Base-by-base conservation (phyloP, 2,797 vertebrate species). In the Dicrostonyx torquatus region DNA sequence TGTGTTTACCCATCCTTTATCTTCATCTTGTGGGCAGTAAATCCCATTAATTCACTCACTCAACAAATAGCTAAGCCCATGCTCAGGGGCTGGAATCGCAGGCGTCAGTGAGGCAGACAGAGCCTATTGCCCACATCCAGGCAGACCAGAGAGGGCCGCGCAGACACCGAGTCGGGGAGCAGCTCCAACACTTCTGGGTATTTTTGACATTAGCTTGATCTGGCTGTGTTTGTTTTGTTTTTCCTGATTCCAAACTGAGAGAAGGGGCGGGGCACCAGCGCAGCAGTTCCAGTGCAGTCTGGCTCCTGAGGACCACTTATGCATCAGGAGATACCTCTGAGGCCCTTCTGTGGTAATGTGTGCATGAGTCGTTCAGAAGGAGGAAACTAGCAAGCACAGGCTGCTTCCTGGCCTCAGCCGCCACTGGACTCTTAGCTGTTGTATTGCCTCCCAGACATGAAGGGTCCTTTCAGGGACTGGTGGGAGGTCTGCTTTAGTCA, bases 181-280 rank as follows among this genome's bases (percentile, higher is more conserved):
- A 86, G 37, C 24, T 70, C 13, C 24, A 55, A 50, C 18, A 48
- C 34, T 78, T 34, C 60, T 75, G 68, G 43, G 64, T 64, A 4
- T 91, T 88, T 66, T 84, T 87, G 60, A 24, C 40, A 37, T 34
- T n/a, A 70, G 55, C 34, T 90, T 92, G 6, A 72, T 55, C 13
- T 45, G 55, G 20, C 45, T 76, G 29, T 48, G 5, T 87, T 94
- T 97, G n/a, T 78, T 91, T 92, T 75, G 17, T 15, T 87, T 37
- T 48, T 37, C 50, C 78, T 95, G 58, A 92, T 89, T 95, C 55
- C 79, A 73, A 97, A 94, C 87, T 76, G 53, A 93, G 43, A 83
- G 22, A 83, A 80, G 26, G 62, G 20, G 31, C 15, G 14, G 48
- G 34, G 40, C 7, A 87, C 4, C 29, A 53, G n/a, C 55, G 22